Evolutionary conservation across 2,888 invertebrate species (phyloP), one percentile per base, ranked within the genome.

Genomic region (Stomorhina lunata): DNA sequence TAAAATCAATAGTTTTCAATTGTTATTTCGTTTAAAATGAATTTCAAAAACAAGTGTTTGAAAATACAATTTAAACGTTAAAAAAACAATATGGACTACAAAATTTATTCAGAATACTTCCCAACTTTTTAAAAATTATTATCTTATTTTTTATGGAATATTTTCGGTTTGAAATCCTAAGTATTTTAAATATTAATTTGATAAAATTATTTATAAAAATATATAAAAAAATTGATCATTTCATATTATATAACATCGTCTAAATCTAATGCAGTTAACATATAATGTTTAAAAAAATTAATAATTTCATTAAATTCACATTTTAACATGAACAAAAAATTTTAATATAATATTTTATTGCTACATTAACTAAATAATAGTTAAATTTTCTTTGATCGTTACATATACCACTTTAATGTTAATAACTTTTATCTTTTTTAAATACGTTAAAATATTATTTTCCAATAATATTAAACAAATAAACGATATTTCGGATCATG

Each of bases 401-500:
- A 50, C 22, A 2, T 10, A 37, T n/a, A n/a, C 25, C 5, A 78
- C 22, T 40, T 71, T 22, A 63, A 75, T 55, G 0, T 63, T 25
- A 71, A 59, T 65, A 40, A 81, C 29, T 59, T 66, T 82, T 65
- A 69, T 61, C 65, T 73, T 73, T 40, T 76, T 68, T 73, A 25
- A 45, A 48, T 25, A 69, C 48, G 65, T 9, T n/a, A n/a, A 55
- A 66, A 73, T 29, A 55, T 59, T 53, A 50, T 59, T 48, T 76
- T 40, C 7, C 29, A 50, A 71, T 40, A 61, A 61, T 66, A 40
- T 66, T 77, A 61, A 45, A 29, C 57, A 37, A n/a, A 59, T 55
- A 75, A 69, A 77, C 68, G 15, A 50, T 43, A 73, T 73, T 80
- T 76, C 40, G 80, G 80, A 80, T 68, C 48, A 34, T 69, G 59